Base-by-base conservation (phyloP, 1,140 invertebrate species). In the Drosophila kepulauana region DNA sequence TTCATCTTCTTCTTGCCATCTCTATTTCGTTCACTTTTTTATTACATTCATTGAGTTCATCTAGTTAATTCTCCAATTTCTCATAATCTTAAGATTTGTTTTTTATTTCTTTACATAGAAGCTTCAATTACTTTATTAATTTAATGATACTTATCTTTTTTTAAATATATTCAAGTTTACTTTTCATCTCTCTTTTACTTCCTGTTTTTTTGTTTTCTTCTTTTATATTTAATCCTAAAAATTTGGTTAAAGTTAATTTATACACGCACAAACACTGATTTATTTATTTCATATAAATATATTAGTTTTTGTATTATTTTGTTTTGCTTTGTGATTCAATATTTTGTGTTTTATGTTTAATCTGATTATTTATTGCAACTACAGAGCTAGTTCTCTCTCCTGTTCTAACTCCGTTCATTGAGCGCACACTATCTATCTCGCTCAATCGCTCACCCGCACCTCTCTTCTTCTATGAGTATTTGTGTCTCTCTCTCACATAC, bases 51-150 rank as follows among this genome's bases (percentile, higher is more conserved):
- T 43, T 63, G 59, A 67, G 64, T 73, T 64, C 49, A 68, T 82
- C 67, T 77, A 71, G 63, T 65, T 54, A 54, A 68, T 51, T 73
- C 63, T 73, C 20, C 57, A 57, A 63, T 51, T 49, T 33, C 15
- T 41, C 70, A 67, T 74, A 69, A 68, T 68, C 71, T 69, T 68
- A 67, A 28, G 63, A 52, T 78, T 79, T 71, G 41, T 54, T 81
- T 89, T 88, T 90, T 90, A 89, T 82, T 89, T 89, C 86, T 89
- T 89, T 89, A 89, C 85, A 89, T 85, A 89, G 85, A 89, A 89
- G 85, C 85, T 89, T 89, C 75, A 89, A 81, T 89, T 90, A 89
- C 69, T 89, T 89, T 81, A 85, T 89, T 89, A 89, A 81, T 78
- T 89, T 89, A 89, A 89, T 89, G 86, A 89, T 89, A 89, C 75